phyloP scores from a whole-genome alignment of 1,140 invertebrate genomes.

The Bombus consobrinus region DNA sequence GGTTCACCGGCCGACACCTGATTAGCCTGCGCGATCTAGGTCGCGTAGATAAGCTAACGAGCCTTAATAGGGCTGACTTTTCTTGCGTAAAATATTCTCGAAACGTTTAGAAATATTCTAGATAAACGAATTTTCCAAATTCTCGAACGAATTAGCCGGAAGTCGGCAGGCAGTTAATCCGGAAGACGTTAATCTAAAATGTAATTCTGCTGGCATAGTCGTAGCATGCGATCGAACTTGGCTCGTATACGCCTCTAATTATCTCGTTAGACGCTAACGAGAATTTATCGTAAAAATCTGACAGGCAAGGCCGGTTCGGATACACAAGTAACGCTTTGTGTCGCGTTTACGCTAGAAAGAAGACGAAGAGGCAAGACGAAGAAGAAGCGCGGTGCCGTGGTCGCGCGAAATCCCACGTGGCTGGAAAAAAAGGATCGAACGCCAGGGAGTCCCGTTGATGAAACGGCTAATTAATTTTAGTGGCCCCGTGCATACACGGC shows the following conservation, averaged over 20 bases:
- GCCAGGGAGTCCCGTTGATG: conserved; percentile 44
- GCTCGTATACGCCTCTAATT: background rate
- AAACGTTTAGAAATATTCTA: background rate
- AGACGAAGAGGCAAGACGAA: background rate
- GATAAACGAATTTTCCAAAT: background rate
- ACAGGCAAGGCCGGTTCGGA: background rate
- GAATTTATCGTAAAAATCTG: background rate
- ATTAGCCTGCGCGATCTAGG: conserved; percentile 41
- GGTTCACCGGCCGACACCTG: conserved; percentile 6
- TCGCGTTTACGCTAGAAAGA: conserved; percentile 13
- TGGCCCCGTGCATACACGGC: conserved; percentile 24
- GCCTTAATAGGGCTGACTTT: conserved; percentile 11
- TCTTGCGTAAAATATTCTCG: background rate
- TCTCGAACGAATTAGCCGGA: background rate
- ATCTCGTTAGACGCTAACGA: background rate
- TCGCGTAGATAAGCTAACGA: conserved; percentile 53
- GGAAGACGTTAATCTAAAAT: background rate
- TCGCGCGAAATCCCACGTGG: background rate
- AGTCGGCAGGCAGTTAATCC: background rate
- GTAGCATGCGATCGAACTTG: too few species aligned
- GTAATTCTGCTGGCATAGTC: too few species aligned
- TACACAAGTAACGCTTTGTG: background rate
- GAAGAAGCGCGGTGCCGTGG: background rate
- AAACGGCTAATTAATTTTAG: conserved; percentile 69
- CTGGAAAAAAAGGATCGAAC: background rate